Evolutionary conservation across 2,888 invertebrate species (phyloP).

Genomic region (Nephrotoma appendiculata): DNA sequence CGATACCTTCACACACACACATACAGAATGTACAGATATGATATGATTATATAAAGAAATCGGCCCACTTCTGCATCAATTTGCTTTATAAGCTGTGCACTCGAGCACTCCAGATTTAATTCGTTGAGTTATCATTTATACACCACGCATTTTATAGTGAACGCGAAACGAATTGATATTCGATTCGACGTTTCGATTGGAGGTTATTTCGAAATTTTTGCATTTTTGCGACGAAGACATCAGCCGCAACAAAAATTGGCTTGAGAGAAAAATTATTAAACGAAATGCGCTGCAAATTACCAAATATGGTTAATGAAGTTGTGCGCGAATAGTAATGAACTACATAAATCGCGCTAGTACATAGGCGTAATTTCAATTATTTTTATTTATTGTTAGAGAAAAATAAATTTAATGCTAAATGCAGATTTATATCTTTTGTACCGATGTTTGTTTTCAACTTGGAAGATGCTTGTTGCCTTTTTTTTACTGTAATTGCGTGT

Average conservation of each 20-base stretch:
- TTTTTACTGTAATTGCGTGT: neutral
- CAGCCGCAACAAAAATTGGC: neutral
- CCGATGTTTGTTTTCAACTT: neutral
- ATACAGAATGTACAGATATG: neutral
- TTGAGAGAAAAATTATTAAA: neutral
- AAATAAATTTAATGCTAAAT: neutral
- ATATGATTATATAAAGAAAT: neutral
- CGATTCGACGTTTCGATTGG: neutral
- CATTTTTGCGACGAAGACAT: neutral
- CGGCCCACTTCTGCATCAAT: neutral
- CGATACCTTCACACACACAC: neutral
- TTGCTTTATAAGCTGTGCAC: neutral
- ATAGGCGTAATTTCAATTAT: neutral
- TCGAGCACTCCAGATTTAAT: neutral
- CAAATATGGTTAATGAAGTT: neutral
- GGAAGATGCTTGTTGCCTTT: neutral
- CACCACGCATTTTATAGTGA: neutral
- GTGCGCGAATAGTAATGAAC: neutral
- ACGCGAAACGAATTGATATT: neutral
- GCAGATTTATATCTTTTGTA: neutral
- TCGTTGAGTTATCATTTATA: neutral
- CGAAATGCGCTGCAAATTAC: neutral
- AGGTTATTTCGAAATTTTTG: neutral
- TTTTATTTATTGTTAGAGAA: neutral
- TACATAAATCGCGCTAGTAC: neutral